Evolutionary conservation across 2,888 invertebrate genomes (phyloP).

Genomic region (Coremacera marginata): DNA sequence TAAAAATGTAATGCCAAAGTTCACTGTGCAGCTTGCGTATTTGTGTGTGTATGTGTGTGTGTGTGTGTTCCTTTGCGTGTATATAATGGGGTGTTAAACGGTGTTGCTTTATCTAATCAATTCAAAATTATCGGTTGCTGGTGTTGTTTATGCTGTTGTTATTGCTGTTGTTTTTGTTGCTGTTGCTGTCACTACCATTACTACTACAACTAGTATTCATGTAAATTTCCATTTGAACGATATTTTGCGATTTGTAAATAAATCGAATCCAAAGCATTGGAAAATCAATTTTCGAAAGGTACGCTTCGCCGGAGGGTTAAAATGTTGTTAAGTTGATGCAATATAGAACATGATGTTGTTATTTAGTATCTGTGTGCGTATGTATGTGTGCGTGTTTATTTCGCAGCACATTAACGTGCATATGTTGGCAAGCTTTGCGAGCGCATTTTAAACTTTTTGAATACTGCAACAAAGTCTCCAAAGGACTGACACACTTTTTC

Average conservation of each 20-base stretch:
- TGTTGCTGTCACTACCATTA: background rate
- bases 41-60: background rate
- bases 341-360: no score
- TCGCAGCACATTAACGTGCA: no score
- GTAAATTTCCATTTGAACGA: background rate
- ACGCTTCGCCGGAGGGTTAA: background rate
- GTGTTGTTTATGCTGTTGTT: slow-evolving; percentile 2
- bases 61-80: background rate
- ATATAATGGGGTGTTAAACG: no score
- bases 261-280: background rate
- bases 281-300: background rate
- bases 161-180: background rate
- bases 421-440: no score
- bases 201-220: no score
- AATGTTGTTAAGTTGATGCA: no score
- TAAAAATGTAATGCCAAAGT: no score
- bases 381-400: no score
- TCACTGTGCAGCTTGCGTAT: background rate
- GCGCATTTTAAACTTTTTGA: background rate
- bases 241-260: background rate
- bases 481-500: background rate
- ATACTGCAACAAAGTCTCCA: background rate
- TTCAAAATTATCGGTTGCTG: background rate
- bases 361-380: background rate
- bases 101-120: background rate